Evolutionary conservation across 2,888 invertebrate genomes (phyloP).

Genomic region (Eupithecia dodoneata): DNA sequence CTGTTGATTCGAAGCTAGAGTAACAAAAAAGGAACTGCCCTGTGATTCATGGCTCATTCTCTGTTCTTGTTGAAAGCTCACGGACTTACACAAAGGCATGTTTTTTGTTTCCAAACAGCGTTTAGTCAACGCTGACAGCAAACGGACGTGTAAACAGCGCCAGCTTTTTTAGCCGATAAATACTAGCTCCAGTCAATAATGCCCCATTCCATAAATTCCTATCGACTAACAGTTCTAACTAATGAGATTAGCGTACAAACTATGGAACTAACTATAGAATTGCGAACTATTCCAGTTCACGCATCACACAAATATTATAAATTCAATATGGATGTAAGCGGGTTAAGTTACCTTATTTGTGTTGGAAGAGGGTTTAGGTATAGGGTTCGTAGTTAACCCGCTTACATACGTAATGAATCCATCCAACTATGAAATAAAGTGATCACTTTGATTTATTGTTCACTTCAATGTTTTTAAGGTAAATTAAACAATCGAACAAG

Average conservation of each 20-base stretch:
- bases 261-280: background rate
- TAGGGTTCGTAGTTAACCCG: no score
- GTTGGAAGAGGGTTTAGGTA: no score
- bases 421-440: no score
- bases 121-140: constrained; percentile 9
- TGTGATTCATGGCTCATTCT: constrained; percentile 11
- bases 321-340: no score
- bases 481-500: no score
- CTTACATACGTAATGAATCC: no score
- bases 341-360: no score
- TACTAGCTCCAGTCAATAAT: constrained; percentile 7
- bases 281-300: no score
- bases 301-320: no score
- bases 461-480: no score
- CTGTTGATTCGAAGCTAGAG: background rate
- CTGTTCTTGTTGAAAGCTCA: background rate
- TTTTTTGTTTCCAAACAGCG: constrained; percentile 7
- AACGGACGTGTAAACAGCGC: constrained; percentile 12
- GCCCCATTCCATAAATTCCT: constrained; percentile 8
- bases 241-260: background rate
- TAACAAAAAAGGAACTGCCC: background rate
- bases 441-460: no score
- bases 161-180: constrained; percentile 8
- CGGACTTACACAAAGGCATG: background rate
- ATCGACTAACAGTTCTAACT: constrained; percentile 7